Conservation (phyloP, 2,797 vertebrate species). For the Diplodus puntazzo region DNA sequence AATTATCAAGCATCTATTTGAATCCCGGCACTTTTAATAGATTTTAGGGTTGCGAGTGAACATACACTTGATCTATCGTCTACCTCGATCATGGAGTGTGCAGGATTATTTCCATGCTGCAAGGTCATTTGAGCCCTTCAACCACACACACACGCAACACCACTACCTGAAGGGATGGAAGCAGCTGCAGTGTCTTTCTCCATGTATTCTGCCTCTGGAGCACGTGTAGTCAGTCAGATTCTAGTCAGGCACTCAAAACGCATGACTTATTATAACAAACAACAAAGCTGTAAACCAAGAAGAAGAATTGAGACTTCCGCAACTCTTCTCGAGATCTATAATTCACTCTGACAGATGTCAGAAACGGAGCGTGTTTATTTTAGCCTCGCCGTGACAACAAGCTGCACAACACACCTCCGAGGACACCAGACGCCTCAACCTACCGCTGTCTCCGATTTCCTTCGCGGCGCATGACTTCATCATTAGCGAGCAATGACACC, state of each 20-base stretch:
- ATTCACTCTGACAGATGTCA: constrained; percentile 81
- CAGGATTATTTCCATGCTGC: constrained; percentile 62
- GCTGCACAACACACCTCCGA: constrained; percentile 57
- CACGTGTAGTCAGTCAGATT: constrained; percentile 56
- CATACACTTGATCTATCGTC: constrained; percentile 51
- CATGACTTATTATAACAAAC: constrained; percentile 66
- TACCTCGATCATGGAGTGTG: constrained; percentile 47
- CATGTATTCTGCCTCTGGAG: constrained; percentile 60
- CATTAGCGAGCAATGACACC: constrained; percentile 42
- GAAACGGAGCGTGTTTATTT: constrained; percentile 71
- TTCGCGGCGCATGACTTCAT: constrained; percentile 47
- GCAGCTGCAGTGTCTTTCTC: constrained; percentile 68
- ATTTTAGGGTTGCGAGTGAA: constrained; percentile 53
- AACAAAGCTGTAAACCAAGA: constrained; percentile 64
- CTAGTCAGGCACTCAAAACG: constrained; percentile 60
- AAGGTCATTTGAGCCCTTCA: constrained; percentile 61
- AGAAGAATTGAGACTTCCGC: constrained; percentile 67
- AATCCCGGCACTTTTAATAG: constrained; percentile 57
- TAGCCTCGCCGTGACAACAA: constrained; percentile 56
- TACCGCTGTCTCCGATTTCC: constrained; percentile 28
- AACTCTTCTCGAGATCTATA: constrained; percentile 67
- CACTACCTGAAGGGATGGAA: constrained; percentile 64
- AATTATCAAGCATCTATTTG: constrained; percentile 49
- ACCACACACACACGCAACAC: constrained; percentile 21
- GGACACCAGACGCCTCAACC: constrained; percentile 52